A percentile compares a stretch with the other conserved stretches of the same genome.
These are phyloP conservation scores for Tychaedon coryphoeus DNA, from an alignment of 2,113 vertebrate species.

Conservation along the genomic window DNA sequence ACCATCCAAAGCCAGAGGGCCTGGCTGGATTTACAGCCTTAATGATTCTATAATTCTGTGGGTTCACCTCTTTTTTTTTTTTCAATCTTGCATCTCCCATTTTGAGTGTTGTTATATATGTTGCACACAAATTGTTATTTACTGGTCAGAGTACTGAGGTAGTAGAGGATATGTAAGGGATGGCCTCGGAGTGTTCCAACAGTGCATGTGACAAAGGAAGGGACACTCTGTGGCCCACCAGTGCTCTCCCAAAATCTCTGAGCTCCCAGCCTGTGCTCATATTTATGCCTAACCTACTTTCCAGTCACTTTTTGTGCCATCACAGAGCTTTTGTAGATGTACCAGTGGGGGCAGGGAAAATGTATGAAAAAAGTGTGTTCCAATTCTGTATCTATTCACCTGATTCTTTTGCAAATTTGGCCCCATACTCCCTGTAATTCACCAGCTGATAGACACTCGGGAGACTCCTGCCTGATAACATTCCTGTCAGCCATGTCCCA, in stretches of 20 bases:
- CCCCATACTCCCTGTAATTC: constrained; percentile 29
- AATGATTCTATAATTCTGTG: background rate
- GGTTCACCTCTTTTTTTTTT: background rate
- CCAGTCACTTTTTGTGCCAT: background rate
- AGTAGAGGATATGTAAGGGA: background rate
- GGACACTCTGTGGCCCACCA: background rate
- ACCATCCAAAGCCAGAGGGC: background rate
- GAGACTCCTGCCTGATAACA: constrained; percentile 40
- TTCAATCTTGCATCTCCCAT: background rate
- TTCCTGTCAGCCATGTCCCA: constrained; percentile 64
- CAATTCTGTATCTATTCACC: constrained; percentile 54
- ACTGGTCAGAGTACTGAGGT: background rate
- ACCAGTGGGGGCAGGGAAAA: constrained; percentile 1
- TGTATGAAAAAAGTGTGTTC: background rate
- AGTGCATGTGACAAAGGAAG: rapidly evolving
- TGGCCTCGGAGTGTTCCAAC: background rate
- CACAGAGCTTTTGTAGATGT: constrained; percentile 1
- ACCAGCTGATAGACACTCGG: constrained; percentile 12
- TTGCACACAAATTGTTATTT: background rate
- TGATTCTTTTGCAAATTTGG: constrained; percentile 64
- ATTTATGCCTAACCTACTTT: constrained; percentile 60
- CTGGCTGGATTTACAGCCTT: background rate
- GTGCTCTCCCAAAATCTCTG: background rate
- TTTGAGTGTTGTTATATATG: background rate
- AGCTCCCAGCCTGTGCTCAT: background rate